Evolutionary conservation across 2,888 invertebrate genomes (phyloP).

Genomic region (Drosophila robusta): DNA sequence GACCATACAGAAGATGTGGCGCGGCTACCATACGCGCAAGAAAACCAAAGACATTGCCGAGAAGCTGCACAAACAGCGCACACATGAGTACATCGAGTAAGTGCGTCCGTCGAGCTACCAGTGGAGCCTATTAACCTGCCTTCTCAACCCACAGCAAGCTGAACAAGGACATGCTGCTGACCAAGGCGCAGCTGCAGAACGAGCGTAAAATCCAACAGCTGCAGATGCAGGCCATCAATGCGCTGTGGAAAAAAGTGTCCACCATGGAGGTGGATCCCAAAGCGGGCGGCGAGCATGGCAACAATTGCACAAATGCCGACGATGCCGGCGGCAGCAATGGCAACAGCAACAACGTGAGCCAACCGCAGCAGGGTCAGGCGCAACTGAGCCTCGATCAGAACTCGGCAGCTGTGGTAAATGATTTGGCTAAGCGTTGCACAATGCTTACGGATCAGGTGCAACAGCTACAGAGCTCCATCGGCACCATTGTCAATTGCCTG

Average conservation of each 20-base stretch:
- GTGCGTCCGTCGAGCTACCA: constrained; percentile 67
- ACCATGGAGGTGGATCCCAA: constrained; percentile 86
- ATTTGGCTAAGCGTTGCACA: constrained; percentile 91
- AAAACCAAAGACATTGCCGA: constrained; percentile 86
- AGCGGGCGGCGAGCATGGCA: constrained; percentile 26
- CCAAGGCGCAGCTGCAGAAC: constrained; percentile 93
- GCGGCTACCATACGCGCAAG: constrained; percentile 92
- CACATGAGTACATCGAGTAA: constrained; percentile 93
- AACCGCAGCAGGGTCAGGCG: not conserved
- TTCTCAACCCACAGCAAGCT: constrained; percentile 87
- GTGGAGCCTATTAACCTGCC: not conserved
- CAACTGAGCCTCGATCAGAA: constrained; percentile 85
- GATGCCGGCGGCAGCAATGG: constrained; percentile 6
- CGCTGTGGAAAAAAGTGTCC: constrained; percentile 94
- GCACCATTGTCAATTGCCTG: constrained; percentile 90
- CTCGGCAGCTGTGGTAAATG: constrained; percentile 88
- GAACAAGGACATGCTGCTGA: constrained; percentile 93
- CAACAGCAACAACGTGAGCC: not conserved
- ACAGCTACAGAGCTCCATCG: constrained; percentile 92
- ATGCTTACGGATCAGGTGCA: constrained; percentile 92
- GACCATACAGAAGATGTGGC: constrained; percentile 94
- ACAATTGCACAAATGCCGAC: constrained; percentile 6
- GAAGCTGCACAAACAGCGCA: constrained; percentile 91
- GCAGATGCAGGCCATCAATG: constrained; percentile 96
- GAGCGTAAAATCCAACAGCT: constrained; percentile 94